Conservation (phyloP, 2,888 invertebrate species). For the Andrena bicolor region DNA sequence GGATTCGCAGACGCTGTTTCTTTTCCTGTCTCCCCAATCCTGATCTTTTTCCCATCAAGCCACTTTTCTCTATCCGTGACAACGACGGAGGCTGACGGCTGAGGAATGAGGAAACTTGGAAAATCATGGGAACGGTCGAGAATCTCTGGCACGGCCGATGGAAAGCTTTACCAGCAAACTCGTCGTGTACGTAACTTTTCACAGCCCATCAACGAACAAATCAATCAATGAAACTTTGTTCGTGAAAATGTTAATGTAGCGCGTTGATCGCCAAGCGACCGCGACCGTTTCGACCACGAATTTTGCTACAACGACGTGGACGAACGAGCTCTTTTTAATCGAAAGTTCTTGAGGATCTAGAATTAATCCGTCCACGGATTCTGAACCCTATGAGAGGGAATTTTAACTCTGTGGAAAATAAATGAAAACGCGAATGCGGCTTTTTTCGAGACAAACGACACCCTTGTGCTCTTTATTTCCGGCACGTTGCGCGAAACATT, state of each 20-base stretch:
- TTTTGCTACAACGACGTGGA: no score
- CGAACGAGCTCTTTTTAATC: no score
- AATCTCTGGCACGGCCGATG: background rate
- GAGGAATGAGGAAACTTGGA: background rate
- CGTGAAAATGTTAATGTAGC: background rate
- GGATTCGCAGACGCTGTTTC: no score
- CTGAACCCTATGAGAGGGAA: no score
- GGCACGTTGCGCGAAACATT: constrained; percentile 23
- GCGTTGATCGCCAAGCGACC: background rate
- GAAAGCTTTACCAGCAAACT: constrained; percentile 2
- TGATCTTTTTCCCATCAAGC: no score
- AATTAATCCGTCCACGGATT: no score
- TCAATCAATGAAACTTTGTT: background rate
- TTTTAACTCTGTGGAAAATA: constrained; percentile 1
- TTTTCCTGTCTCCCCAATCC: no score
- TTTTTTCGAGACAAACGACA: constrained; percentile 17
- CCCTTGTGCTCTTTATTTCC: constrained; percentile 27
- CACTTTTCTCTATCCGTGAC: no score
- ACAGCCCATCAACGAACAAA: constrained; percentile 9
- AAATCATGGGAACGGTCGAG: background rate
- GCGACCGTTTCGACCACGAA: no score
- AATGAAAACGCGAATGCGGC: constrained; percentile 9
- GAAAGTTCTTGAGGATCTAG: no score
- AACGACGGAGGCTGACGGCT: background rate
- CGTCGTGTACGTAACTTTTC: constrained; percentile 16